A percentile compares a stretch with the other conserved stretches of the same genome.
These are phyloP conservation scores for Sorex maritimensis DNA, from an alignment of 2,797 vertebrate genomes.

Conservation along the genomic window DNA sequence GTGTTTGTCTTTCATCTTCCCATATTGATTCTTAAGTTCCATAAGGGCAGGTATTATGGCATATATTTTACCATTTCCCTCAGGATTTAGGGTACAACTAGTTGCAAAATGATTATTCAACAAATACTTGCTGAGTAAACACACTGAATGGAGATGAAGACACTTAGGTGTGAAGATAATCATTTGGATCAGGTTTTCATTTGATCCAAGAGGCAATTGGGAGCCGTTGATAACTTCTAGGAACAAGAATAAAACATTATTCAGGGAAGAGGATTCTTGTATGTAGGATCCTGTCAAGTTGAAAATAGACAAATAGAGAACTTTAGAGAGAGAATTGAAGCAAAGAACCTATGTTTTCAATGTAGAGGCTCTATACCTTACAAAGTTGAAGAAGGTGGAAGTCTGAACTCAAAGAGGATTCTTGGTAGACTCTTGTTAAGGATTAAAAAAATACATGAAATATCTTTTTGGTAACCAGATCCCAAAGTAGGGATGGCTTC, in stretches of 20 bases:
- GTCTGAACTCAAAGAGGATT: neutral
- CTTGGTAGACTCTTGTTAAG: neutral
- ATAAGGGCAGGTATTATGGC: slow-evolving; percentile 29
- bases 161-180: slow-evolving; percentile 70
- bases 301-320: slow-evolving; percentile 45
- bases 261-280: slow-evolving; percentile 54
- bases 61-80: slow-evolving; percentile 55
- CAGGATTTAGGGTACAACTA: slow-evolving; percentile 9
- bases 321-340: slow-evolving; percentile 17
- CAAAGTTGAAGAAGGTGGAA: neutral
- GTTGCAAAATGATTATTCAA: slow-evolving; percentile 56
- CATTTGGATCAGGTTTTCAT: slow-evolving; percentile 71
- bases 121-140: slow-evolving; percentile 65
- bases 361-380: neutral
- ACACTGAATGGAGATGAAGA: slow-evolving; percentile 54
- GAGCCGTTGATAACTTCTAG: slow-evolving; percentile 68
- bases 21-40: slow-evolving; percentile 48
- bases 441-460: no score
- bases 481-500: neutral
- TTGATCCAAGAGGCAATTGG: slow-evolving; percentile 78
- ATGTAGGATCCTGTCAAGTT: slow-evolving; percentile 57
- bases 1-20: slow-evolving; percentile 52
- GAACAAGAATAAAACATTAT: slow-evolving; percentile 71
- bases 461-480: neutral
- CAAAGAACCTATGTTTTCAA: neutral